Conservation (phyloP, 2,113 vertebrate species). For the Brachyhypopomus occidentalis region DNA sequence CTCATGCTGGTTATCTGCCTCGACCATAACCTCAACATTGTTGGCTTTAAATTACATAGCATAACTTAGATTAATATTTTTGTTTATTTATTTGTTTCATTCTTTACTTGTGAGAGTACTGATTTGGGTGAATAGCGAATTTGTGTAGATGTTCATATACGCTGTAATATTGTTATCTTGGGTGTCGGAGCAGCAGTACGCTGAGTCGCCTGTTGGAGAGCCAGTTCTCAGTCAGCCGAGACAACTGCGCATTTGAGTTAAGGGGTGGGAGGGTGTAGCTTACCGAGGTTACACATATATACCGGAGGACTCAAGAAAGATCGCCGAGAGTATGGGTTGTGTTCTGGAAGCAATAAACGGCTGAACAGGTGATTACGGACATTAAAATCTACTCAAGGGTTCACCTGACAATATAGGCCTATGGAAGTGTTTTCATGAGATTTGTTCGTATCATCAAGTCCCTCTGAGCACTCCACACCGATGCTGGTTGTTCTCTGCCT, state of each 20-base stretch:
- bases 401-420: background rate
- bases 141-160: background rate
- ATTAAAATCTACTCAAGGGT: background rate
- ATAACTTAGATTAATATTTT: too few relatives aligned
- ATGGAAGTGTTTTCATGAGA: background rate
- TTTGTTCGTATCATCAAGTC: background rate
- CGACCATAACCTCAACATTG: too few relatives aligned
- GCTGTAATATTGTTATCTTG: background rate
- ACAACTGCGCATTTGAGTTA: slow-evolving; percentile 19
- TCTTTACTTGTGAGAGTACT: background rate
- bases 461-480: background rate
- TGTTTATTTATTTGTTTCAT: too few relatives aligned
- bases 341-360: background rate
- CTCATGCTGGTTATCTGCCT: too few relatives aligned
- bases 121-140: background rate
- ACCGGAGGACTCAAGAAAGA: slow-evolving; percentile 6
- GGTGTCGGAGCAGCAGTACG: background rate
- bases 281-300: slow-evolving; percentile 9
- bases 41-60: too few relatives aligned
- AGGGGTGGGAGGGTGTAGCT: slow-evolving; percentile 8
- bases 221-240: background rate
- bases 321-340: background rate
- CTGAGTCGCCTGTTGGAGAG: background rate
- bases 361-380: background rate
- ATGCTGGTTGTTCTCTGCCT: background rate